These are phyloP conservation scores for Brenthis daphne DNA, from an alignment of 2,888 invertebrate species.

Conservation along the genomic window DNA sequence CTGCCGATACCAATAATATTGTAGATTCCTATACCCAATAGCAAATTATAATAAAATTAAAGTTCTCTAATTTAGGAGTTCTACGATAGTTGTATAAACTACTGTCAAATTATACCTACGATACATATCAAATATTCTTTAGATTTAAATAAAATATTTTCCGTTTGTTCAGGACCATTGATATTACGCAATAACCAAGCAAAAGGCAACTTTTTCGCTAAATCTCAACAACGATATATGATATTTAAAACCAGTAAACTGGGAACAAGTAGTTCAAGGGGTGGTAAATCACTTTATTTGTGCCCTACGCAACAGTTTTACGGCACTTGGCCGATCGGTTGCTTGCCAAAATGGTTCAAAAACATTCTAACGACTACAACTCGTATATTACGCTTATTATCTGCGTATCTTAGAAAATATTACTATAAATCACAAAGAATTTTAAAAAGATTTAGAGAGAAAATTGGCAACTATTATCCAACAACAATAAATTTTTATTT, in stretches of 20 bases:
- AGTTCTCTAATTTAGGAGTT: no score
- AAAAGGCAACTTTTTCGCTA: no score
- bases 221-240: neutral
- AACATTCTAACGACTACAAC: constrained; percentile 23
- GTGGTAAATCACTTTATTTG: constrained; percentile 31
- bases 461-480: constrained; percentile 6
- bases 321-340: constrained; percentile 22
- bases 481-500: neutral
- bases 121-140: no score
- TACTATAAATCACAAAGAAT: constrained; percentile 20
- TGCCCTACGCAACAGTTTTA: constrained; percentile 27
- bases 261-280: constrained; percentile 19
- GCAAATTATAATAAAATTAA: no score
- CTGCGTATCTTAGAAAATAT: constrained; percentile 21
- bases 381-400: constrained; percentile 28
- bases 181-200: no score
- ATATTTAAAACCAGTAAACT: constrained; percentile 11
- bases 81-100: no score
- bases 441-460: constrained; percentile 23
- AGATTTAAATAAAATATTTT: no score
- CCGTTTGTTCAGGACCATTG: no score
- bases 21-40: no score
- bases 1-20: no score
- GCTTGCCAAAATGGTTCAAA: constrained; percentile 31
- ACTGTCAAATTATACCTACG: no score